A percentile compares a stretch with the other conserved stretches of the same genome.
Conservation (phyloP, 92 coral and sea anemone genomes). For the Nematostella vectensis region DNA sequence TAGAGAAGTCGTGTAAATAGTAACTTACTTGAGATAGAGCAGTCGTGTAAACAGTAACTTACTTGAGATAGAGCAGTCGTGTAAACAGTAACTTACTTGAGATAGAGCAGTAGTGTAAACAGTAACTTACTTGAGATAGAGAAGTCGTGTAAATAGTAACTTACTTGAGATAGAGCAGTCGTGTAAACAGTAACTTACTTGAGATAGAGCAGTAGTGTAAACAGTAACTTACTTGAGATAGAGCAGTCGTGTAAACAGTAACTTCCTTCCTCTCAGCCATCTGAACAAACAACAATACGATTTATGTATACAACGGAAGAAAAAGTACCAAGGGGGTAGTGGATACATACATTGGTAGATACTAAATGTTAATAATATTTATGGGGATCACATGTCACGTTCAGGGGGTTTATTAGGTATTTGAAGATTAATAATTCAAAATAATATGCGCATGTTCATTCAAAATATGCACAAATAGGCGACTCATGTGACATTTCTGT, state of each 20-base stretch:
- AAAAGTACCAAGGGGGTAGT: background rate
- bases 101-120: slow-evolving; percentile 66
- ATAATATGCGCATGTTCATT: too few relatives aligned
- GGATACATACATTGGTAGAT: too few relatives aligned
- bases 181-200: slow-evolving; percentile 76
- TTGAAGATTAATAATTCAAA: too few relatives aligned
- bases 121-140: slow-evolving; percentile 79
- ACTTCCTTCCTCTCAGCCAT: slow-evolving; percentile 51
- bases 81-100: slow-evolving; percentile 32
- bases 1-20: slow-evolving; percentile 60
- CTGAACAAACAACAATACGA: background rate
- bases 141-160: background rate
- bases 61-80: too few relatives aligned
- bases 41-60: background rate
- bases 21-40: slow-evolving; percentile 52
- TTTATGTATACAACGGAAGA: background rate
- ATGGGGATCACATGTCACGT: too few relatives aligned
- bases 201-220: too few relatives aligned
- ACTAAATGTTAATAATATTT: too few relatives aligned
- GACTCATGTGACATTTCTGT: too few relatives aligned
- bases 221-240: slow-evolving; percentile 51
- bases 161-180: slow-evolving; percentile 71
- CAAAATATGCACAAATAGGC: too few relatives aligned
- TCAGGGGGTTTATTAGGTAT: too few relatives aligned
- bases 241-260: slow-evolving; percentile 65